Evolutionary conservation across 2,113 vertebrate genomes (phyloP).

Genomic region (Alectura lathami): DNA sequence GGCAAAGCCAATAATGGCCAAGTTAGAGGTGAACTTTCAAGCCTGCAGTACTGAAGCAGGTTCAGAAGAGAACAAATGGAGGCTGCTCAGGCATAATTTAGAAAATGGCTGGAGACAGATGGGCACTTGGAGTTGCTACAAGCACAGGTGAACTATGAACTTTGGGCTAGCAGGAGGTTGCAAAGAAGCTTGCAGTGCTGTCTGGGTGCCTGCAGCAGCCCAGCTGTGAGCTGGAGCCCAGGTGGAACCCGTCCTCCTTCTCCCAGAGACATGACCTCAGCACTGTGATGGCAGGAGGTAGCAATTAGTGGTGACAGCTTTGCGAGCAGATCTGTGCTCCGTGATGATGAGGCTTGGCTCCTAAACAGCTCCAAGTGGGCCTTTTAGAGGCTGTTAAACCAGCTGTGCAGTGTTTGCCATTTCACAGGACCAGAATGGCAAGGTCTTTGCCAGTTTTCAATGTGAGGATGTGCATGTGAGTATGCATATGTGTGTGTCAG

Average conservation of each 20-base stretch:
- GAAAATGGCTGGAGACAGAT: slow-evolving; percentile 9
- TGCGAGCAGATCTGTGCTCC: not conserved
- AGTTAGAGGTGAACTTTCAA: slow-evolving; percentile 37
- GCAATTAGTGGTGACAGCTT: slow-evolving; percentile 49
- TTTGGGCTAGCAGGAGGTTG: not conserved
- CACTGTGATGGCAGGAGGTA: not conserved
- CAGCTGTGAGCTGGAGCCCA: not conserved
- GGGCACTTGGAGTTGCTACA: not conserved
- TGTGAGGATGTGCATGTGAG: not conserved
- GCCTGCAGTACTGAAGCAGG: not conserved
- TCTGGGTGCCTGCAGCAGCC: not conserved
- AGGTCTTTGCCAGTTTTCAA: not conserved
- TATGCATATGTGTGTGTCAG: fast-evolving
- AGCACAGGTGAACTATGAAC: not conserved
- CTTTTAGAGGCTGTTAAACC: slow-evolving; percentile 45
- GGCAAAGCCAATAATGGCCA: slow-evolving; percentile 19
- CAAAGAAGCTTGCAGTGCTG: not conserved
- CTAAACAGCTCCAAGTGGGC: slow-evolving; percentile 17
- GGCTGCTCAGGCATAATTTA: not conserved
- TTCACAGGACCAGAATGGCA: not conserved
- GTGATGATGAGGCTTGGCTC: slow-evolving; percentile 2
- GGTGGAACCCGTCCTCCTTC: not conserved
- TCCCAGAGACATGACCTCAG: not conserved
- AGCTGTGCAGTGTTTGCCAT: slow-evolving; percentile 44
- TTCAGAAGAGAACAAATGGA: slow-evolving; percentile 29